phyloP scores from a whole-genome alignment of 2,888 invertebrate species.

The Tridacna gigas region DNA sequence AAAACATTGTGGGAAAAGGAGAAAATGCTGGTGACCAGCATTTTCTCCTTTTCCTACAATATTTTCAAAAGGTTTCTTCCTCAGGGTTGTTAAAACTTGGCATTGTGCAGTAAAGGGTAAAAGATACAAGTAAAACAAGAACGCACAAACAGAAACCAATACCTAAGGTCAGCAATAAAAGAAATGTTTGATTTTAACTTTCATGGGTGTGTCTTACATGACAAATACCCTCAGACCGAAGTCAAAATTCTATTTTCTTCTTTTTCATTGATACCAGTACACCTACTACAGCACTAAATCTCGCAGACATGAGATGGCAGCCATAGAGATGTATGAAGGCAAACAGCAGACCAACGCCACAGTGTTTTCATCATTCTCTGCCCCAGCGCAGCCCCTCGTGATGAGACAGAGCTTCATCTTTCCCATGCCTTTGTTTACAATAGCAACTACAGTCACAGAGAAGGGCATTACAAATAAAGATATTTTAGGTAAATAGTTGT shows the following conservation, averaged over 20 bases:
- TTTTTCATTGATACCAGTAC: constrained; percentile 86
- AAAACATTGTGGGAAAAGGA: no score
- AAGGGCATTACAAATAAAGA: constrained; percentile 95
- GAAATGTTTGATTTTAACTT: no score
- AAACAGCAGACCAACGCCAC: constrained; percentile 91
- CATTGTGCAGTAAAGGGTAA: no score
- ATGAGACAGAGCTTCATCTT: constrained; percentile 95
- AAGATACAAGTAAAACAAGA: no score
- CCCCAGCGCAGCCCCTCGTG: constrained; percentile 88
- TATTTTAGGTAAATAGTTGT: constrained; percentile 88
- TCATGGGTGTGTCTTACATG: no score
- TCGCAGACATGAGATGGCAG: constrained; percentile 95
- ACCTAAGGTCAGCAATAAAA: no score
- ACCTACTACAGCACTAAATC: constrained; percentile 97
- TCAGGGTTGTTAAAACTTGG: no score
- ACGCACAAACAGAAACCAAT: no score
- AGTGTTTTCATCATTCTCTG: constrained; percentile 94
- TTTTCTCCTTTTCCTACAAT: no score
- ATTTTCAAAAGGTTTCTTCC: no score
- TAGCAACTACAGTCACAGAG: constrained; percentile 95
- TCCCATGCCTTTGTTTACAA: constrained; percentile 91
- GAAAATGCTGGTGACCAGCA: no score
- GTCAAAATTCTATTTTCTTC: neutral
- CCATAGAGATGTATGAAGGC: constrained; percentile 98
- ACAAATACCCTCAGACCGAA: no score